Percentiles rank a stretch among this genome's conserved stretches.
These are phyloP conservation scores for Orchestia grillus DNA, from an alignment of 1,140 invertebrate species.

Conservation along the genomic window DNA sequence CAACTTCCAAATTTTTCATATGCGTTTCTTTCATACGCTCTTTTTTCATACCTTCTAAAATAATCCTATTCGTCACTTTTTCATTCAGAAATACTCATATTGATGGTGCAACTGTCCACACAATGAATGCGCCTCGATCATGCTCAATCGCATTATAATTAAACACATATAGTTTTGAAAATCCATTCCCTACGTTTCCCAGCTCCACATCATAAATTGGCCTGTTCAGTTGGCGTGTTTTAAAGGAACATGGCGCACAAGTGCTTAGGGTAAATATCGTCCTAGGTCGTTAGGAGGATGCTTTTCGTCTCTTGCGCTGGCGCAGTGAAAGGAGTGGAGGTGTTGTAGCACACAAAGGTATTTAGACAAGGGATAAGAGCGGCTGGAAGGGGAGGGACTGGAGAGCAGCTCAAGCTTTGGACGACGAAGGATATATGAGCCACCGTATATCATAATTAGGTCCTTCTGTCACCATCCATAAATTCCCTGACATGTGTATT, in stretches of 20 bases:
- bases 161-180: background rate
- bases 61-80: background rate
- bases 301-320: background rate
- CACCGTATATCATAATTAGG: conserved; percentile 46
- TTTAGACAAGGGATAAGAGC: conserved; percentile 55
- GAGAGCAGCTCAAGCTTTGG: conserved; percentile 38
- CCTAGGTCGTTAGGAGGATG: background rate
- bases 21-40: background rate
- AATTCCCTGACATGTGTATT: conserved; percentile 45
- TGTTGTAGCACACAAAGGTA: conserved; percentile 34
- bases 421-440: conserved; percentile 47
- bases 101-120: background rate
- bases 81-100: background rate
- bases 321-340: conserved; percentile 8
- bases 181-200: background rate
- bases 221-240: background rate
- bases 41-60: no score
- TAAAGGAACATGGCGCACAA: background rate
- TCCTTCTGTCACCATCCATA: conserved; percentile 43
- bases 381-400: background rate
- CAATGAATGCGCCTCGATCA: background rate
- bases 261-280: background rate
- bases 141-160: background rate
- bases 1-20: background rate
- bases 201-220: background rate